These are phyloP conservation scores for Epizoanthus rinbou DNA, from an alignment of 92 coral and sea anemone species.

Conservation along the genomic window DNA sequence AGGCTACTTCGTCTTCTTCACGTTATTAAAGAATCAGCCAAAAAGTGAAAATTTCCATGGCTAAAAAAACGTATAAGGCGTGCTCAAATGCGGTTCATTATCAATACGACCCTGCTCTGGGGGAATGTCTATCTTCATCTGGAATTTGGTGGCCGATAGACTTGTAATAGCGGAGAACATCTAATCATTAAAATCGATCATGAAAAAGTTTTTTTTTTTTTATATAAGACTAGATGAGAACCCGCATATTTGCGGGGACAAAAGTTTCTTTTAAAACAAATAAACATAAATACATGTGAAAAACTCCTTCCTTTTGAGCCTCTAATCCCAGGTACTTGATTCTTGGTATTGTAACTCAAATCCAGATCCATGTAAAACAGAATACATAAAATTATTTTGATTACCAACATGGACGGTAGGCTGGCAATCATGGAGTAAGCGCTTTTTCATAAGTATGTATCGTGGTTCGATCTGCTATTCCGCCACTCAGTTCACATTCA, in stretches of 20 bases:
- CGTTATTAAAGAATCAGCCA: background rate
- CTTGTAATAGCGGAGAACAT: slow-evolving; percentile 21
- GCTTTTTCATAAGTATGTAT: slow-evolving; percentile 15
- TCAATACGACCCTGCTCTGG: slow-evolving; percentile 5
- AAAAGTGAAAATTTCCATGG: slow-evolving; percentile 9
- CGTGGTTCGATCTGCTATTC: slow-evolving; percentile 19
- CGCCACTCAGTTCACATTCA: too few relatives aligned
- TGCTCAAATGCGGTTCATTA: slow-evolving; percentile 20
- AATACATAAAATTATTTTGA: slow-evolving; percentile 13
- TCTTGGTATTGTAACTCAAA: slow-evolving; percentile 16
- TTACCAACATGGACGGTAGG: slow-evolving; percentile 19
- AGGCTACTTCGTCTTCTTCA: slow-evolving; percentile 8
- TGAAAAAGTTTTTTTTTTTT: background rate
- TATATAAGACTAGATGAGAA: background rate
- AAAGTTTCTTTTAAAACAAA: slow-evolving; percentile 14
- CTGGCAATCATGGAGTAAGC: slow-evolving; percentile 19
- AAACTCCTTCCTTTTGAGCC: slow-evolving; percentile 18
- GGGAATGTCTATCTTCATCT: slow-evolving; percentile 20
- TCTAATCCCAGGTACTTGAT: slow-evolving; percentile 17
- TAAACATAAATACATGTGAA: slow-evolving; percentile 15
- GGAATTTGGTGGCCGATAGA: slow-evolving; percentile 22
- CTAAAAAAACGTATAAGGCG: slow-evolving; percentile 13
- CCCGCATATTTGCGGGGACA: slow-evolving; percentile 16
- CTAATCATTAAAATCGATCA: background rate
- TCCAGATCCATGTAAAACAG: slow-evolving; percentile 17